Base-by-base conservation (phyloP, 2,113 vertebrate genomes). In the Xenopus borealis region DNA sequence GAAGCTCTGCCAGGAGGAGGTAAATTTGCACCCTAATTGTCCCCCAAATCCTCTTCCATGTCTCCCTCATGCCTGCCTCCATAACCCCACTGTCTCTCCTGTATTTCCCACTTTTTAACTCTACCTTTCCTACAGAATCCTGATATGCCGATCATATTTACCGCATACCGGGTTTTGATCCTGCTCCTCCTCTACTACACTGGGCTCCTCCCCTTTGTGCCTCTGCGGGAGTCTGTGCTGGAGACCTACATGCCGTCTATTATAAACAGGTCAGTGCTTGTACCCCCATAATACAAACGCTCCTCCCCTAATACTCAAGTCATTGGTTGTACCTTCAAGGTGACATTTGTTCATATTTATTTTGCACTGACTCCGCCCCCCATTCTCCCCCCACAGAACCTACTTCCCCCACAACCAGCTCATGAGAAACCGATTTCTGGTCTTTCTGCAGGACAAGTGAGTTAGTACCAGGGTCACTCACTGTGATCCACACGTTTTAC, bases 171-270 rank as follows among this genome's bases (percentile, higher is more conserved):
- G n/a, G 89, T 83, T 0, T 0, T 89, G 11, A 61, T 80, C 75
- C 20, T 96, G 2, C 78, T 96, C 3, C 67, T 93, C 0, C 85
- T 94, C 16, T 96, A 89, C 72, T 96, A 95, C 78, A 83, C 80
- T 16, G 95, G 94, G 66, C 86, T 95, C 61, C 87, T 96, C 79
- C 94, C 94, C 58, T 96, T 94, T 44, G 47, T 91, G 10, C 83
- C 87, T 0, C 82, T 95, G 44, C 88, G 86, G 0, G 94, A 95
- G 83, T 87, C 81, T 44, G 85, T 94, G 69, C 80, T 96, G 78
- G 83, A 95, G 74, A 92, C 88, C 64, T 92, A 92, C 86, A 79
- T 95, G 79, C 89, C 89, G 0, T 83, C 85, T 62, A 80, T 95
- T 83, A 83, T 95, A 72, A 94, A 95, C 88, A 93, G 88, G 94